Base-by-base conservation (phyloP, 92 coral and sea anemone species). In the Chrysogorgia sp. region DNA sequence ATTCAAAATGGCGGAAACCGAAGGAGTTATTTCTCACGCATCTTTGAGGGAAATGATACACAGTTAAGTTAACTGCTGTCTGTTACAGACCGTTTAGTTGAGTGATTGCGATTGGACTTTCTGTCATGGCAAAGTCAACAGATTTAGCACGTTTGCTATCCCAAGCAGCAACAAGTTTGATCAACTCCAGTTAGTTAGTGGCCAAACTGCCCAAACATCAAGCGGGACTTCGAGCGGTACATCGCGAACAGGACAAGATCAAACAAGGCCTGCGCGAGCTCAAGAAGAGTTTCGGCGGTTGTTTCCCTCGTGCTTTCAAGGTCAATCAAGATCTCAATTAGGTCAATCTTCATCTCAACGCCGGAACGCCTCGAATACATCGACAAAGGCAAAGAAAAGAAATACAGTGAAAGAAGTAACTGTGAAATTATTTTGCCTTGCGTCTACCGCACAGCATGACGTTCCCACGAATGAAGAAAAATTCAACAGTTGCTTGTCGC, bases 391-490 rank as follows among this genome's bases (percentile, higher is more conserved):
- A 33, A 65, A 43, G 41, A 67, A 34, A 37, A 67, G 17, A 25
- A 43, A 1, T 34, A 67, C 0, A 15, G 9, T 9, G 10, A 43
- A 43, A 43, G 50, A 43, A 43, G 17, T 43, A 43, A 43, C 50
- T 43, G 50, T 43, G 26, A 67, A 67, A 34, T 67, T 40, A 7
- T 40, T 67, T 31, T 67, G 75, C 41, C 75, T 67, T 67, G 75
- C 55, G 34, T 33, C 28, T 34, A 67, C 75, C 13, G 26, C 75
- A 34, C 75, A 67, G 56, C 31, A n/a, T 19, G 56, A 43, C 25
- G 75, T 43, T 67, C 57, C 75, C 14, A 43, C 20, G 25, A 67
- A 67, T 67, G 75, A 67, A 33, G 75, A 67, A 67, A 67, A 67
- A 49, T n/a, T n/a, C 75, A 67, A 67, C 75, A 67, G 17, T 17